Conservation (phyloP, 2,888 invertebrate species). For the Acholoe squamosa region DNA sequence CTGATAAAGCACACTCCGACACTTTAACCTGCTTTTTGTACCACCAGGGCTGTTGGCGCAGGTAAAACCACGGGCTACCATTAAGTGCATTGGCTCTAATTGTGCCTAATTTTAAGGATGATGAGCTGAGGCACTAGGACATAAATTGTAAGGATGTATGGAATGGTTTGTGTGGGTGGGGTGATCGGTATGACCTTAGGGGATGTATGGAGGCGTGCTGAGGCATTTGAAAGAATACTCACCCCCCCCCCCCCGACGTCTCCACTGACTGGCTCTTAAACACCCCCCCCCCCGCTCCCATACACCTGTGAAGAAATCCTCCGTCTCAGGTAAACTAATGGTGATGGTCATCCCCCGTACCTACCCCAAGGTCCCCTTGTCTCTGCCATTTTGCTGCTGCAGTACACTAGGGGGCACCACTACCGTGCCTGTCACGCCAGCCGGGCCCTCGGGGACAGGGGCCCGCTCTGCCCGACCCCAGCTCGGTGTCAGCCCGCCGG, state of each 20-base stretch:
- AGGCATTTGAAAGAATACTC: too few species aligned
- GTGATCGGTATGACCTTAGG: too few species aligned
- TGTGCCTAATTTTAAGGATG: constrained; percentile 12
- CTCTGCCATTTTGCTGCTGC: not conserved
- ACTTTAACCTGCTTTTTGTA: not conserved
- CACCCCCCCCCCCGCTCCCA: not conserved
- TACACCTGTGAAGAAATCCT: not conserved
- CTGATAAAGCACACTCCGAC: constrained; percentile 14
- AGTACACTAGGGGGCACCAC: constrained; percentile 24
- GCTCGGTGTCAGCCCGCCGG: constrained; percentile 2
- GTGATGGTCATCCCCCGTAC: not conserved
- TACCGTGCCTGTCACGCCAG: constrained; percentile 48
- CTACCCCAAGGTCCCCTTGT: not conserved
- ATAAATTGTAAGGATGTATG: too few species aligned
- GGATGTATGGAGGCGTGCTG: too few species aligned
- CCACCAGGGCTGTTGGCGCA: not conserved
- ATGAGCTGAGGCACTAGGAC: not conserved
- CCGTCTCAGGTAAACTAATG: constrained; percentile 1
- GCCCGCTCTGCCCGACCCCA: not conserved
- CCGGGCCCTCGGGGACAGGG: not conserved
- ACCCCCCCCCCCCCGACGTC: too few species aligned
- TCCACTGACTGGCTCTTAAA: too few species aligned
- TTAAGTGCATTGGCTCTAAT: constrained; percentile 25
- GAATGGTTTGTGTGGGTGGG: too few species aligned
- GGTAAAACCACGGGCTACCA: not conserved